A percentile compares a stretch with the other conserved stretches of the same genome.
phyloP scores from a whole-genome alignment of 2,888 invertebrate genomes.

The Epirrhoe tristata region DNA sequence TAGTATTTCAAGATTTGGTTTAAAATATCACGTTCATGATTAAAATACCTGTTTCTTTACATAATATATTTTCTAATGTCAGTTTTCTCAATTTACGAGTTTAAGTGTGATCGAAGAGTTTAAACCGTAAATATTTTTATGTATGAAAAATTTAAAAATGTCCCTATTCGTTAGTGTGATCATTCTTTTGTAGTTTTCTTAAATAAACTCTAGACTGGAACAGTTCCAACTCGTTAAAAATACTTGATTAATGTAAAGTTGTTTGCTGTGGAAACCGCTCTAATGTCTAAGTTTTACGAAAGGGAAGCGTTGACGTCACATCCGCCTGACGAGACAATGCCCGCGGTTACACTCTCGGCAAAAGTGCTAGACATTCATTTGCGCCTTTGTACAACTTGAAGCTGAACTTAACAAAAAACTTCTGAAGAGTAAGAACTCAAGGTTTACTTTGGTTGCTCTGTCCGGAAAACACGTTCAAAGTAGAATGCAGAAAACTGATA shows the following conservation, averaged over 20 bases:
- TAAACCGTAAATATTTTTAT: too few species aligned
- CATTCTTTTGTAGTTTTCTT: neutral
- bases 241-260: constrained; percentile 21
- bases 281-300: constrained; percentile 45
- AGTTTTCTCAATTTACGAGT: neutral
- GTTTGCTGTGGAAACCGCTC: constrained; percentile 25
- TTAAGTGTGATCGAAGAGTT: too few species aligned
- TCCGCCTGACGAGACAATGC: constrained; percentile 48
- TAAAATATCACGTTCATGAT: constrained; percentile 22
- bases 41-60: neutral
- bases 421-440: constrained; percentile 28
- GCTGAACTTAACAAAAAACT: constrained; percentile 40
- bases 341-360: constrained; percentile 45
- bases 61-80: neutral
- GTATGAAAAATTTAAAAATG: neutral
- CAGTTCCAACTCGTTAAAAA: constrained; percentile 1
- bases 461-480: neutral
- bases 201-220: neutral
- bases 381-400: constrained; percentile 44
- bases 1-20: constrained; percentile 17
- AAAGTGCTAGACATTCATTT: constrained; percentile 47
- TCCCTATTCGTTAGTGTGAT: neutral
- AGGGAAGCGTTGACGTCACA: constrained; percentile 45
- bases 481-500: neutral
- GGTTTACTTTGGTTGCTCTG: neutral